Percentiles rank a stretch among this genome's conserved stretches.
Conservation (phyloP, 2,113 vertebrate genomes). For the Synchiropus splendidus region DNA sequence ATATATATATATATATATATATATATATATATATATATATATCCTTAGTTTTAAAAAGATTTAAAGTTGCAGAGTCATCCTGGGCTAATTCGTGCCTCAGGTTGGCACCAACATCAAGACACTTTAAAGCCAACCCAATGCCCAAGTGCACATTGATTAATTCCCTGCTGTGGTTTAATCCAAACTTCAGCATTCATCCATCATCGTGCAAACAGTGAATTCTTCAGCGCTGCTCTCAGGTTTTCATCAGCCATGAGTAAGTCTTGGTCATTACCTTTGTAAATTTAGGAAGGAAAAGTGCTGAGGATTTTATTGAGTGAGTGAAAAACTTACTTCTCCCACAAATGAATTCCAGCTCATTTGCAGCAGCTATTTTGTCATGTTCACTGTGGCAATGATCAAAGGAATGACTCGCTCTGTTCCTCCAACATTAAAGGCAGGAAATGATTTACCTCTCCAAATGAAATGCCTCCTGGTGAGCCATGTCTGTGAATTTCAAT, state of each 20-base stretch:
- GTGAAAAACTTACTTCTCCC: slow-evolving; percentile 17
- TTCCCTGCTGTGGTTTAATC: no score
- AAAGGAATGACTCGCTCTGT: slow-evolving; percentile 41
- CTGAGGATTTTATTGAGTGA: slow-evolving; percentile 17
- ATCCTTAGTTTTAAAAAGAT: no score
- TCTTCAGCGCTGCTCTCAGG: no score
- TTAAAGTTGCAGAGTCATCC: no score
- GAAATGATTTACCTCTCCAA: slow-evolving; percentile 54
- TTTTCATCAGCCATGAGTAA: not conserved
- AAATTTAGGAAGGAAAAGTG: slow-evolving; percentile 8
- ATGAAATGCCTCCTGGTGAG: slow-evolving; percentile 49
- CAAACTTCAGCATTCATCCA: no score
- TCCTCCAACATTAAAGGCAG: slow-evolving; percentile 45
- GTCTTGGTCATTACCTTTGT: slow-evolving; percentile 6
- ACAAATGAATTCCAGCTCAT: slow-evolving; percentile 26
- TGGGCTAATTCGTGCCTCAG: no score
- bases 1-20: no score
- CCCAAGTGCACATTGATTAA: no score
- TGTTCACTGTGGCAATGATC: slow-evolving; percentile 43
- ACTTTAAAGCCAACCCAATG: no score
- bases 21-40: no score
- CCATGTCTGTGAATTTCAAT: slow-evolving; percentile 44
- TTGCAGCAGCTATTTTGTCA: slow-evolving; percentile 27
- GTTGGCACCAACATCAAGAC: no score
- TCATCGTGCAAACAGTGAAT: no score